Conservation (phyloP, 2,797 vertebrate species). For the Okamejei kenojei region DNA sequence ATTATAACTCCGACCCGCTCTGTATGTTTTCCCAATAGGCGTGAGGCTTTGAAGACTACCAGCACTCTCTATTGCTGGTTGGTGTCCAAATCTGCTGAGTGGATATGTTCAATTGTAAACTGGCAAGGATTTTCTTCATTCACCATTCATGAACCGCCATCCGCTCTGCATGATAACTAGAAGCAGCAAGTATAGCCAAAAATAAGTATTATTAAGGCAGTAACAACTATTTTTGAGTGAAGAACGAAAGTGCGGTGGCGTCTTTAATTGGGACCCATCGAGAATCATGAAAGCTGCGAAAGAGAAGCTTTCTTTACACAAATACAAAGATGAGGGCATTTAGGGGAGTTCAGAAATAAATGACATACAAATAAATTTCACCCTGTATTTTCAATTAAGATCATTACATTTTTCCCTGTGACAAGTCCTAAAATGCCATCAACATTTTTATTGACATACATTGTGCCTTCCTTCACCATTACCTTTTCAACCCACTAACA, state of each 20-base stretch:
- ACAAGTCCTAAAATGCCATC: not conserved
- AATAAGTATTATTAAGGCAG: not conserved
- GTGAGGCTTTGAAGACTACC: not conserved
- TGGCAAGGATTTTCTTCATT: not conserved
- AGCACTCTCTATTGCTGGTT: not conserved
- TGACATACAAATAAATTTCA: not conserved
- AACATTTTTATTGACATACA: not conserved
- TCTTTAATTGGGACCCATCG: not conserved
- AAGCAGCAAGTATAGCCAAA: not conserved
- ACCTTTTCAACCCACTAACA: not conserved
- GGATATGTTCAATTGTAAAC: not conserved
- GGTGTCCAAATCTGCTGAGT: not conserved
- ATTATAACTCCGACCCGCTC: not conserved
- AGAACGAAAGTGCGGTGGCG: not conserved
- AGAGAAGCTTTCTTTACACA: not conserved
- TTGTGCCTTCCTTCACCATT: not conserved
- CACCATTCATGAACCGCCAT: not conserved
- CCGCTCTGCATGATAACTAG: not conserved
- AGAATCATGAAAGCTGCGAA: not conserved
- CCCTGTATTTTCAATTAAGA: not conserved
- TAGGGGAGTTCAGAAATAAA: not conserved
- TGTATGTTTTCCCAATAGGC: not conserved
- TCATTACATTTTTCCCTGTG: not conserved
- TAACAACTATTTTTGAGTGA: not conserved
- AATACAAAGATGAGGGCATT: not conserved